Evolutionary conservation across 2,113 vertebrate genomes (phyloP).

Genomic region (Dasypus novemcinctus): DNA sequence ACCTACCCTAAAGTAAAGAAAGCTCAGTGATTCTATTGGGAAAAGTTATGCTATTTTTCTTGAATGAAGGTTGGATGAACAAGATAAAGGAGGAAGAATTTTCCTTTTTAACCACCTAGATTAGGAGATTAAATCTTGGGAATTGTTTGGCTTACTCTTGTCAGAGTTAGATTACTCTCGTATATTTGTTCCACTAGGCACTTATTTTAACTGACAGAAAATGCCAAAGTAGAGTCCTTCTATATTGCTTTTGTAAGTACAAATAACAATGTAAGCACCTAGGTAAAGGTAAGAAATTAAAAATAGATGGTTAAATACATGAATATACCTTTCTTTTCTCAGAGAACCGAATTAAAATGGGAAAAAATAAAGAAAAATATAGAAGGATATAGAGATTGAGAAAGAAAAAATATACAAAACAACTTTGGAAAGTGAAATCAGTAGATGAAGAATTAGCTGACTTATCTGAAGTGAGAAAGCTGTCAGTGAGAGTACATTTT

Average conservation of each 20-base stretch:
- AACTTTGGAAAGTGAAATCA: background rate
- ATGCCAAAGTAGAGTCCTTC: background rate
- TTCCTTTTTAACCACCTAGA: background rate
- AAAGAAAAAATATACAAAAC: background rate
- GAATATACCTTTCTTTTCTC: background rate
- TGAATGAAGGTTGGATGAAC: background rate
- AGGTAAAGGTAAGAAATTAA: background rate
- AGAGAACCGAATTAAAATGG: background rate
- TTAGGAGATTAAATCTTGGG: background rate
- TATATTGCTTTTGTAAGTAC: background rate
- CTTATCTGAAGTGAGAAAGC: background rate
- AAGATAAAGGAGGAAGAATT: background rate
- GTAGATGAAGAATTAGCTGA: background rate
- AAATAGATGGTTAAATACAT: background rate
- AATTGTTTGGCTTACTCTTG: background rate
- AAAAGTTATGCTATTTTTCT: background rate
- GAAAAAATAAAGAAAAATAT: background rate
- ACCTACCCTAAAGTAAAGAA: background rate
- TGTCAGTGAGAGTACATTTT: background rate
- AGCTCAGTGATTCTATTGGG: background rate
- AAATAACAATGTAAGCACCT: background rate
- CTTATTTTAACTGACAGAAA: background rate
- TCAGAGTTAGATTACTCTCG: background rate
- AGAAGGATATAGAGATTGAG: background rate
- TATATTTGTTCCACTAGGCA: background rate